Conservation (phyloP, 2,888 invertebrate genomes). For the Scaptomyza flava region DNA sequence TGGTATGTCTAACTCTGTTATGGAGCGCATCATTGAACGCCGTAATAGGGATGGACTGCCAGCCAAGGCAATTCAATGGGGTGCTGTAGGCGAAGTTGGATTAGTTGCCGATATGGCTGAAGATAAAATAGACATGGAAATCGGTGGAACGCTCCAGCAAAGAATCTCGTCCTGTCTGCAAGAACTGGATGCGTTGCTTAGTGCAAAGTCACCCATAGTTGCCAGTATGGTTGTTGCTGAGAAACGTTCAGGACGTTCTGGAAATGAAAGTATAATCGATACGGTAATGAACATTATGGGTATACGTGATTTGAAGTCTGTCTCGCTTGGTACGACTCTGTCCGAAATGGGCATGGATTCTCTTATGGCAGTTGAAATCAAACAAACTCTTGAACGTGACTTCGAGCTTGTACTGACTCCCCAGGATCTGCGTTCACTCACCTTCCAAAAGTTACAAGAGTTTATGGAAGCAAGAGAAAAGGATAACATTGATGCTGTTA, state of each 20-base stretch:
- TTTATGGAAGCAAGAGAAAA: conserved; percentile 71
- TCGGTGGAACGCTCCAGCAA: conserved; percentile 94
- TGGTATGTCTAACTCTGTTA: conserved; percentile 94
- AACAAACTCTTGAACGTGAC: conserved; percentile 95
- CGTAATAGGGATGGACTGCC: conserved; percentile 89
- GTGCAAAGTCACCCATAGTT: conserved; percentile 89
- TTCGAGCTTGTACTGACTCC: conserved; percentile 94
- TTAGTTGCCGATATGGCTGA: conserved; percentile 91
- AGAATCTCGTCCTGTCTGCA: conserved; percentile 92
- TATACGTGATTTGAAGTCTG: conserved; percentile 88
- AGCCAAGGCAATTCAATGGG: conserved; percentile 95
- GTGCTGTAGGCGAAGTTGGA: conserved; percentile 95
- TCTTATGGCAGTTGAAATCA: conserved; percentile 98
- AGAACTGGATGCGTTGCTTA: conserved; percentile 90
- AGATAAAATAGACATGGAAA: conserved; percentile 88
- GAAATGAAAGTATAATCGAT: conserved; percentile 89
- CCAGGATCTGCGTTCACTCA: conserved; percentile 93
- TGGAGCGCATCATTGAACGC: conserved; percentile 94
- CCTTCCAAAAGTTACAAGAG: conserved; percentile 86
- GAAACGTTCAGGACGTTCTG: conserved; percentile 88
- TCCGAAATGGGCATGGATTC: conserved; percentile 98
- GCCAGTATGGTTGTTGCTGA: conserved; percentile 95
- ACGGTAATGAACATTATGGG: conserved; percentile 89
- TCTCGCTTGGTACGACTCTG: conserved; percentile 89
- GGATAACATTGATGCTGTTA: conserved; percentile 73